Conservation (phyloP, 1,140 invertebrate species). For the Drosophila seguyi region DNA sequence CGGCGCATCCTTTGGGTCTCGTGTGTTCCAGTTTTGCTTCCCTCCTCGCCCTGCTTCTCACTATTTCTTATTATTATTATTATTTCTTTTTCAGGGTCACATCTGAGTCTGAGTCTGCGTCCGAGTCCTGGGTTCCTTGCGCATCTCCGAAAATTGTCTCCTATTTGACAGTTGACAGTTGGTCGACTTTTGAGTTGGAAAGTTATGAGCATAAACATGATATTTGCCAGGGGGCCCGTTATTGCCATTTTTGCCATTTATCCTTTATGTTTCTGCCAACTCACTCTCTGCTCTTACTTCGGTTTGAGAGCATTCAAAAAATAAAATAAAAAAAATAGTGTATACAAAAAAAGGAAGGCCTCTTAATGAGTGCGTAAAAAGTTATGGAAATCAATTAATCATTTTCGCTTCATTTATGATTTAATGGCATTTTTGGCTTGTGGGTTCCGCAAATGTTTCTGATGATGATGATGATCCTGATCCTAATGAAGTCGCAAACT, state of each 20-base stretch:
- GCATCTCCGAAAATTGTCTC: conserved; percentile 62
- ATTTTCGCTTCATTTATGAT: conserved; percentile 40
- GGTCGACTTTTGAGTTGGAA: conserved; percentile 81
- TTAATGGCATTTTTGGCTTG: conserved; percentile 36
- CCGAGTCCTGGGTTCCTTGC: conserved; percentile 25
- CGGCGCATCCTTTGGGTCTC: conserved; percentile 42
- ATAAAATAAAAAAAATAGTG: too few relatives aligned
- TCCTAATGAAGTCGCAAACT: conserved; percentile 65
- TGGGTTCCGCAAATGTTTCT: conserved; percentile 11
- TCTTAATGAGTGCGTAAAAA: conserved; percentile 37
- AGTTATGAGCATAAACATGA: conserved; percentile 84
- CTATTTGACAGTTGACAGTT: conserved; percentile 84
- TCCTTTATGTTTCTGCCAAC: conserved; percentile 38
- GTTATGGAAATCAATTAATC: conserved; percentile 41
- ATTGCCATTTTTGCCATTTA: conserved; percentile 48
- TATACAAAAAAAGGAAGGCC: background rate
- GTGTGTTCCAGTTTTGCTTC: conserved; percentile 72
- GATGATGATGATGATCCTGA: conserved; percentile 3
- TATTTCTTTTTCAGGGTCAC: conserved; percentile 71
- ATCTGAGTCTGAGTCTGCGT: conserved; percentile 18
- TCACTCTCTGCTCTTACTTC: conserved; percentile 19
- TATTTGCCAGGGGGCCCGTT: conserved; percentile 53
- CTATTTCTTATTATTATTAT: conserved; percentile 3
- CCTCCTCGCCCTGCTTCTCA: conserved; percentile 1
- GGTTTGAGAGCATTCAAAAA: background rate